Percentiles rank a stretch among this genome's conserved stretches.
Conservation (phyloP, 2,888 invertebrate species). For the Ganaspis brasiliensis region DNA sequence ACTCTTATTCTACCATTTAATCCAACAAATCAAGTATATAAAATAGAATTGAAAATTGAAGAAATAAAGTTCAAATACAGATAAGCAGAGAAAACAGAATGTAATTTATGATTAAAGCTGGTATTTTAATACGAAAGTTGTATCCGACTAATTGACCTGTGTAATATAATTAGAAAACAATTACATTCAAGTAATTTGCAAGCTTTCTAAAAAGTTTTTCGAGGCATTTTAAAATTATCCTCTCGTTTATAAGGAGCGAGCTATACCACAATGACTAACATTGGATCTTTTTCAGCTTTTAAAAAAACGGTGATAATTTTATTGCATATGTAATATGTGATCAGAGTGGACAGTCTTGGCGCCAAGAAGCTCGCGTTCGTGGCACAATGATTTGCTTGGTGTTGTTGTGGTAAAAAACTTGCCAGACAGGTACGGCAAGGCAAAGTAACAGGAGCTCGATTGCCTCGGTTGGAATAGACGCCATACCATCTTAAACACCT, state of each 20-base stretch:
- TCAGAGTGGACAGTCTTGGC: background rate
- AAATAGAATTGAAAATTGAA: no score
- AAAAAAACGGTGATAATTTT: slow-evolving; percentile 11
- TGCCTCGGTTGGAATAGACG: slow-evolving; percentile 9
- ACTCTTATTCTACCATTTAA: background rate
- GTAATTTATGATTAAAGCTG: no score
- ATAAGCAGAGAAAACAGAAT: no score
- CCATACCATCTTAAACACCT: slow-evolving; percentile 19
- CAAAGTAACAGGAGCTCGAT: slow-evolving; percentile 33
- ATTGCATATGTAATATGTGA: slow-evolving; percentile 3
- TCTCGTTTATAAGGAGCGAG: background rate
- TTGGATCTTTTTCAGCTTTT: background rate
- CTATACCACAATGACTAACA: background rate
- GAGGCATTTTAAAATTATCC: no score
- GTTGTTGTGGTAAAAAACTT: slow-evolving; percentile 25
- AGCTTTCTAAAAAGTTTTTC: no score
- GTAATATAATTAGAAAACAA: no score
- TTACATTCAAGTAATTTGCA: no score
- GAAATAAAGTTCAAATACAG: no score
- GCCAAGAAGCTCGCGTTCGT: slow-evolving; percentile 10
- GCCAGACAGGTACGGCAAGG: slow-evolving; percentile 25
- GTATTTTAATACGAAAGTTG: no score
- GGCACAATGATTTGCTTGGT: slow-evolving; percentile 34
- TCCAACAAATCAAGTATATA: background rate
- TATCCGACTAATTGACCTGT: no score